Evolutionary conservation across 2,888 invertebrate genomes (phyloP).

Genomic region (Mycogona germanica): DNA sequence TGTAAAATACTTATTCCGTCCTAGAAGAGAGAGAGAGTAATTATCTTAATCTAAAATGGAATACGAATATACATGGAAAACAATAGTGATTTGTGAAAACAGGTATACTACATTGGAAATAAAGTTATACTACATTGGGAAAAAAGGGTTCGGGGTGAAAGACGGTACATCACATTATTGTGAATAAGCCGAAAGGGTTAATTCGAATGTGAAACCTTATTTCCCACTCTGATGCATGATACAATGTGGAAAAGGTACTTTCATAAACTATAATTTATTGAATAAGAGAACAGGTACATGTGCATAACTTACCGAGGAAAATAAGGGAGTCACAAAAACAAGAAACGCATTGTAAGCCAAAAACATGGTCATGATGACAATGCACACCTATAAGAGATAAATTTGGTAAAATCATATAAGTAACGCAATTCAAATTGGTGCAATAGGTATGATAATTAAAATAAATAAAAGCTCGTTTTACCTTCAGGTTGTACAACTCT

Average conservation of each 20-base stretch:
- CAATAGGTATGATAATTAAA: background rate
- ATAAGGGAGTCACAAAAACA: background rate
- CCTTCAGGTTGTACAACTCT: constrained; percentile 4
- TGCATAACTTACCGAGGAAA: background rate
- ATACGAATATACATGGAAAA: no score
- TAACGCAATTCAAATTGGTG: background rate
- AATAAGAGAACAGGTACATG: background rate
- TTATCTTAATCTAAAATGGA: no score
- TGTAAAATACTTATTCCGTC: no score
- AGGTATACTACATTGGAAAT: no score
- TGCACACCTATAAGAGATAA: background rate
- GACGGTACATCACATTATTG: no score
- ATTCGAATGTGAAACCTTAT: no score
- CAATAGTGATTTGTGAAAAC: no score
- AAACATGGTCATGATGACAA: background rate
- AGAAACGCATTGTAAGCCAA: background rate
- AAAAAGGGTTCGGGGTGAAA: no score
- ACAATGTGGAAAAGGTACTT: background rate
- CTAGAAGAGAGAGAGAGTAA: no score
- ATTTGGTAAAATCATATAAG: background rate
- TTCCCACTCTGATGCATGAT: no score
- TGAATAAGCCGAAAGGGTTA: no score
- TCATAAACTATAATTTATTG: background rate
- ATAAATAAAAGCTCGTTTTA: background rate
- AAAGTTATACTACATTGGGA: no score